Base-by-base conservation (phyloP, 2,888 invertebrate species). In the Lamellibrachia satsuma region DNA sequence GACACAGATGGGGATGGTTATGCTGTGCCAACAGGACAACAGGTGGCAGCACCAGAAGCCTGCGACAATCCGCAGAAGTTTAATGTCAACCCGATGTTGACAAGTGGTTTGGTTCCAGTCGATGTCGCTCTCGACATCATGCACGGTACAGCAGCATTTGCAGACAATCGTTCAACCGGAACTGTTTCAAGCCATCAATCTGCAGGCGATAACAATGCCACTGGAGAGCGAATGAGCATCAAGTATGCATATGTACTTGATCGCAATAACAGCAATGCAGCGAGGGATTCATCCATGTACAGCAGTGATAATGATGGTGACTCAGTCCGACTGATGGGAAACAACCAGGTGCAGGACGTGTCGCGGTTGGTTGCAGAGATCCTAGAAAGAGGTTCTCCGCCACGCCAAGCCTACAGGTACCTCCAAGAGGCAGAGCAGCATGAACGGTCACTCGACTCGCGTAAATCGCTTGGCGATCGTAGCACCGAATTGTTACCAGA, bases 321-420 rank as follows among this genome's bases (percentile, higher is more conserved):
- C 15, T 52, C 75, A 15, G 27, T 27, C 22, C 27, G 92, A 22
- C 39, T 90, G 90, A 75, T 27, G 75, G 92, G 52, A 91, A 27
- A 91, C 3, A 52, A 52, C 0, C 91, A 91, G n/a, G 55, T 57
- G 22, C 75, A 75, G 22, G 75, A 75, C n/a, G 75, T 75, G 75
- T 75, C 75, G 75, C 75, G 22, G n/a, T 75, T 75, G 75, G 95
- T 95, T 7, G 94, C 93, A 60, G 94, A 94, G 57, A 94, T 95
- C 52, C 94, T 96, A 92, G 93, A 94, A 15, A 93, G 93, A 90
- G 95, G 95, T 57, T 93, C 94, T 15, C 95, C 95, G n/a, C 93
- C 95, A 52, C 94, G 95, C 92, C 95, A 95, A 90, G 95, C 95
- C 0, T 94, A 94, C 92, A 95, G 95, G 8, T 95, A 95, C 91